Evolutionary conservation across 2,113 vertebrate genomes (phyloP), one percentile per base, ranked within the genome.

Genomic region (Fregata magnificens): DNA sequence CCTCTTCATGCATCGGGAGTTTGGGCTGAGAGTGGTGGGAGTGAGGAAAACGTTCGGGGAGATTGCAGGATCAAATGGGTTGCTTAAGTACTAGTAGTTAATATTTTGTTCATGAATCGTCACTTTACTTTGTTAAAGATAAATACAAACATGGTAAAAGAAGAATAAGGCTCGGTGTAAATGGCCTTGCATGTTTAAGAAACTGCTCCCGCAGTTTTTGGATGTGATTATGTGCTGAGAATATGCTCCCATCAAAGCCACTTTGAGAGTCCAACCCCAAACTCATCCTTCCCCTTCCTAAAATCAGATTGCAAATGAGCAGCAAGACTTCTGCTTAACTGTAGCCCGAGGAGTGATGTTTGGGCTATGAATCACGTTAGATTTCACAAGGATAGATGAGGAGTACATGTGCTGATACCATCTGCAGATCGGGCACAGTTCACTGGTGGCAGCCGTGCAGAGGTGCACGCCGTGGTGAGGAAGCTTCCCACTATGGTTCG

Each of bases 291-390:
- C 92, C 62, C 78, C 95, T 95, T 95, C 94, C 94, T 96, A 94
- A 97, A 97, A 96, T 97, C 95, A 96, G 87, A 86, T 69, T 90
- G 73, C 90, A 66, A 91, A 94, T 18, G 44, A 97, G 87, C 95
- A 97, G 96, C 96, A 97, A 98, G 93, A 47, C 74, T 97, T 26
- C 61, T 98, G 80, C 73, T 86, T 93, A 95, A 95, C 95, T 94
- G 97, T 98, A 95, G 97, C 97, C 97, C 0, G 12, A 93, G 97
- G 97, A 98, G 74, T 42, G 93, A 90, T 97, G 97, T 98, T 97
- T 97, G 29, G 96, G 97, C 81, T 95, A 96, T 97, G 98, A 98
- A 97, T 96, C 97, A 95, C 5, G 6, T 76, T 53, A 91, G 42
- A 93, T 93, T 63, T 97, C 96, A 96, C 95, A 95, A 81, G 91